Conservation (phyloP, 2,888 invertebrate species). For the Petrolisthes cinctipes region DNA sequence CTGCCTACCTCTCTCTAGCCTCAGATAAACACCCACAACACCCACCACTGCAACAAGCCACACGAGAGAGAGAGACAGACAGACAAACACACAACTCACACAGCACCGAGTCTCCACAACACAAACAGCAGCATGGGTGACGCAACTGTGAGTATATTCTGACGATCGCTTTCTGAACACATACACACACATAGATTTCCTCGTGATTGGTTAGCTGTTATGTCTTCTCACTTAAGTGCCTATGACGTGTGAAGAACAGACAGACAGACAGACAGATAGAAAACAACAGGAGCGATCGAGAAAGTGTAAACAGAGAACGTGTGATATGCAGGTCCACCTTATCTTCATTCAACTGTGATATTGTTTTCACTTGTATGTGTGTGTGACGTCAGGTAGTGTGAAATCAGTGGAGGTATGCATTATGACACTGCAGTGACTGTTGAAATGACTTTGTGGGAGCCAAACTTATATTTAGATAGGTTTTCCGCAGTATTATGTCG, state of each 20-base stretch:
- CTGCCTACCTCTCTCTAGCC: background rate
- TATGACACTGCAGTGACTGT: too few relatives aligned
- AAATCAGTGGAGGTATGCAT: too few relatives aligned
- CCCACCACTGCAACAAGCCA: background rate
- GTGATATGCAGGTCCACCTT: background rate
- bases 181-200: too few relatives aligned
- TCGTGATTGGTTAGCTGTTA: too few relatives aligned
- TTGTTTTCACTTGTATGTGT: background rate
- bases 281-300: too few relatives aligned
- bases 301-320: too few relatives aligned
- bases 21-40: background rate
- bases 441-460: background rate
- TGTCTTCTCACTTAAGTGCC: too few relatives aligned
- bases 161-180: background rate
- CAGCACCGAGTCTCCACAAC: background rate
- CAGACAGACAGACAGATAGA: too few relatives aligned
- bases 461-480: background rate
- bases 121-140: background rate
- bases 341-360: background rate
- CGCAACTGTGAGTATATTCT: background rate
- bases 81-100: background rate
- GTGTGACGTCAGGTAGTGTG: too few relatives aligned
- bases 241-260: too few relatives aligned
- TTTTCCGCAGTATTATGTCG: background rate
- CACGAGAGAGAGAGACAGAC: background rate